Conservation (phyloP, 2,888 invertebrate species). For the Drosophila gaucha region DNA sequence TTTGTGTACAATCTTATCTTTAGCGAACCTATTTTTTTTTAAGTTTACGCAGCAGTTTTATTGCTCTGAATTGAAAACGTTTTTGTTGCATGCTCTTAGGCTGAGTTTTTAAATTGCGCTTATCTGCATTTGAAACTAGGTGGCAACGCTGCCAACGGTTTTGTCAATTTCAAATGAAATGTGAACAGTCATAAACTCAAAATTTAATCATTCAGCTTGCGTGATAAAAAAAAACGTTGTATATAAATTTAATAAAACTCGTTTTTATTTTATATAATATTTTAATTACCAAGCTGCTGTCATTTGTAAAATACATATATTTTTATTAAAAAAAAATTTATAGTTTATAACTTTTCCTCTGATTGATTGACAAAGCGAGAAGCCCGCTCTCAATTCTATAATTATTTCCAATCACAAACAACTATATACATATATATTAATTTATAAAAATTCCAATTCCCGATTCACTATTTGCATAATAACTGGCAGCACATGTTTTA, state of each 20-base stretch:
- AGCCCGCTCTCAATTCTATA: not conserved
- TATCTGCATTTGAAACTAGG: not conserved
- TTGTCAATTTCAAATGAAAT: not conserved
- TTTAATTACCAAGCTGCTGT: not conserved
- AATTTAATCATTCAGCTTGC: no score
- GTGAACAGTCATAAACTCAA: no score
- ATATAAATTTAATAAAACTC: no score
- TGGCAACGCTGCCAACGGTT: conserved; percentile 6
- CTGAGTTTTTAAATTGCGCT: conserved; percentile 13
- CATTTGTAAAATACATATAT: no score
- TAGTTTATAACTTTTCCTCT: not conserved
- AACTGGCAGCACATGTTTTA: conserved; percentile 32
- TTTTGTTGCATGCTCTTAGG: conserved; percentile 42
- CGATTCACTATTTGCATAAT: conserved; percentile 28
- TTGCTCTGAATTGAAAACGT: not conserved
- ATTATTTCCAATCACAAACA: conserved; percentile 7
- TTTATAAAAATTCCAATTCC: conserved; percentile 23
- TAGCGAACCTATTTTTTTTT: conserved; percentile 2
- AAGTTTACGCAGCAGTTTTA: not conserved
- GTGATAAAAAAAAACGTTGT: no score
- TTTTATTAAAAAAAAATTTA: not conserved
- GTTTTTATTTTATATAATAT: not conserved
- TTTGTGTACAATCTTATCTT: conserved; percentile 38
- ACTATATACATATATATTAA: conserved; percentile 2
- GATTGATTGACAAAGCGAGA: conserved; percentile 5